These are phyloP conservation scores for Leptocoma aspasia DNA, from an alignment of 2,113 vertebrate species.

Conservation along the genomic window DNA sequence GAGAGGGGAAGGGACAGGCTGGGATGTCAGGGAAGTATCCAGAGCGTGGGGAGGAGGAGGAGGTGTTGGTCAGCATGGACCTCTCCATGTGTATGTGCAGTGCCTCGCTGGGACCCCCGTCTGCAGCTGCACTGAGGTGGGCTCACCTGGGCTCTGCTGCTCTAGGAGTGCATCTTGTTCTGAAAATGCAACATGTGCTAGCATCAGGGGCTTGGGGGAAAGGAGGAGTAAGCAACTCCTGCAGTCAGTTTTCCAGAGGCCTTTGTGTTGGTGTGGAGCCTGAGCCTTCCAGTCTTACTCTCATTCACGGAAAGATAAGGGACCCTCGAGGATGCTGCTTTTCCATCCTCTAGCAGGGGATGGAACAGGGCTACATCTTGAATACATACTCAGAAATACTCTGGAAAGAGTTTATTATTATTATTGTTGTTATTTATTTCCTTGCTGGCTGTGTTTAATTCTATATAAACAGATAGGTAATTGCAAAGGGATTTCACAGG, in stretches of 20 bases:
- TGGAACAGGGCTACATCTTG: background rate
- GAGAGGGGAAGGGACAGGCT: background rate
- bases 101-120: accelerated
- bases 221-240: background rate
- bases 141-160: background rate
- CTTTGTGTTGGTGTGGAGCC: background rate
- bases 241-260: background rate
- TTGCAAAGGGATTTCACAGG: background rate
- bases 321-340: background rate
- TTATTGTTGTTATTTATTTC: background rate
- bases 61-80: background rate
- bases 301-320: background rate
- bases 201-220: background rate
- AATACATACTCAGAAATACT: background rate
- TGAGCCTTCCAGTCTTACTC: background rate
- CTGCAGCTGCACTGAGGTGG: accelerated
- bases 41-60: accelerated
- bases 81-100: accelerated
- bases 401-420: background rate
- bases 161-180: background rate
- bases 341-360: background rate
- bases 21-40: background rate
- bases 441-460: background rate
- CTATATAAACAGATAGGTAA: background rate
- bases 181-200: background rate